These are phyloP conservation scores for Drosophila paracracens DNA, from an alignment of 2,888 invertebrate genomes.

Conservation along the genomic window DNA sequence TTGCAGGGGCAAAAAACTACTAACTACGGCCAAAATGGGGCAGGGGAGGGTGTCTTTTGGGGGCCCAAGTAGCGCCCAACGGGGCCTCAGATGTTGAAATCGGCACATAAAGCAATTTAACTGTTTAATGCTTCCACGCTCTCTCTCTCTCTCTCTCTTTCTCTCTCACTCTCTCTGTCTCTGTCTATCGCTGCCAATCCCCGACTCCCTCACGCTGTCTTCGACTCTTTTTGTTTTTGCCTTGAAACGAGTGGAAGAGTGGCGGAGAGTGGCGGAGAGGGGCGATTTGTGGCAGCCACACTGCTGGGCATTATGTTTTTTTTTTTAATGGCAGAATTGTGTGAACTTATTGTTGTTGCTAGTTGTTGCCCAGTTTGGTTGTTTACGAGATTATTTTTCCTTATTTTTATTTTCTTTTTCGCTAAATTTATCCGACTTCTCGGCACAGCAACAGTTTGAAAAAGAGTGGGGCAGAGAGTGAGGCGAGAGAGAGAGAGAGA, in stretches of 20 bases:
- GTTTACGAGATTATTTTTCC: slow-evolving; percentile 73
- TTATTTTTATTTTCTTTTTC: slow-evolving; percentile 41
- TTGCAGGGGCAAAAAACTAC: slow-evolving; percentile 59
- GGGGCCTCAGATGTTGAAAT: slow-evolving; percentile 70
- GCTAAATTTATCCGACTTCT: slow-evolving; percentile 70
- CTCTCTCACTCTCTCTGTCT: neutral
- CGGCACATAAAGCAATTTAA: slow-evolving; percentile 76
- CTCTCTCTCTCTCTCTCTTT: neutral
- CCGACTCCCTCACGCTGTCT: neutral
- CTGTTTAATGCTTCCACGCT: slow-evolving; percentile 61
- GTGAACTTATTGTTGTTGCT: slow-evolving; percentile 62
- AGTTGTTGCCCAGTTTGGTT: slow-evolving; percentile 41
- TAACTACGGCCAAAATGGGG: slow-evolving; percentile 14
- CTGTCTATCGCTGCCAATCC: neutral
- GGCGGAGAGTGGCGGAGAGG: neutral
- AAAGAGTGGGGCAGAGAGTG: neutral
- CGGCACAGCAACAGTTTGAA: neutral
- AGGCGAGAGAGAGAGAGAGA: neutral
- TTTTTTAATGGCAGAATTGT: slow-evolving; percentile 66
- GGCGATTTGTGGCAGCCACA: neutral
- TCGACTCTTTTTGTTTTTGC: neutral
- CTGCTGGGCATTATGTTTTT: slow-evolving; percentile 51
- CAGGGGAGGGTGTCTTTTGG: slow-evolving; percentile 6
- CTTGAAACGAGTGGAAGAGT: neutral
- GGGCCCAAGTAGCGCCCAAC: slow-evolving; percentile 61